These are phyloP conservation scores for Cuniculus paca DNA, from an alignment of 2,797 vertebrate genomes.

Conservation along the genomic window DNA sequence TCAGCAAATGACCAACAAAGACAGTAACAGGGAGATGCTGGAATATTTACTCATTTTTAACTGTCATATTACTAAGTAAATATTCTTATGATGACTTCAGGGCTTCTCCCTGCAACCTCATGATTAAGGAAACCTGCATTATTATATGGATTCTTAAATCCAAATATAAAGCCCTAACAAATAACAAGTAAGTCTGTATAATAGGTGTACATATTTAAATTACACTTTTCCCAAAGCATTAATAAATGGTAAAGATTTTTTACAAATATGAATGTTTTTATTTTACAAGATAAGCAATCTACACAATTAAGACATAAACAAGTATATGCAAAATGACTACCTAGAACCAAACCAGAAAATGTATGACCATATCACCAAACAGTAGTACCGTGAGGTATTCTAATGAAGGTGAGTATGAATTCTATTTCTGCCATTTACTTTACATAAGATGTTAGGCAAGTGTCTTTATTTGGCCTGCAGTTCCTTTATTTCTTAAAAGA, in stretches of 20 bases:
- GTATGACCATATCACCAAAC: not conserved
- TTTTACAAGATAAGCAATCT: conserved; percentile 65
- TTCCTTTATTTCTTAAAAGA: conserved; percentile 62
- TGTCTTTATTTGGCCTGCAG: conserved; percentile 20
- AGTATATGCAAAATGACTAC: conserved; percentile 25
- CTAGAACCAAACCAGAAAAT: conserved; percentile 45
- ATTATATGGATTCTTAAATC: conserved; percentile 61
- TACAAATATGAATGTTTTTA: conserved; percentile 40
- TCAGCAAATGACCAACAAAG: conserved; percentile 56
- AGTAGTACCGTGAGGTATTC: not conserved
- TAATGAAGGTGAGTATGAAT: conserved; percentile 22
- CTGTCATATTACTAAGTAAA: not conserved
- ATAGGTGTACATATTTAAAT: conserved; percentile 50
- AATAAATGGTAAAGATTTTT: conserved; percentile 61
- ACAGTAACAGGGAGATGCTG: not conserved
- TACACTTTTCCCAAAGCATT: conserved; percentile 41
- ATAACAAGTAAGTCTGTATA: conserved; percentile 19
- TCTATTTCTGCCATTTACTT: conserved; percentile 17
- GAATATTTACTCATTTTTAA: conserved; percentile 34
- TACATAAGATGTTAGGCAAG: not conserved
- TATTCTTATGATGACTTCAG: conserved; percentile 29
- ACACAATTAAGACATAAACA: conserved; percentile 64
- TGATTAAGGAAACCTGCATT: not conserved
- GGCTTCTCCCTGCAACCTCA: not conserved
- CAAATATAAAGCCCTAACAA: conserved; percentile 34